Conservation (phyloP, 2,113 vertebrate genomes). For the Gila orcuttii region DNA sequence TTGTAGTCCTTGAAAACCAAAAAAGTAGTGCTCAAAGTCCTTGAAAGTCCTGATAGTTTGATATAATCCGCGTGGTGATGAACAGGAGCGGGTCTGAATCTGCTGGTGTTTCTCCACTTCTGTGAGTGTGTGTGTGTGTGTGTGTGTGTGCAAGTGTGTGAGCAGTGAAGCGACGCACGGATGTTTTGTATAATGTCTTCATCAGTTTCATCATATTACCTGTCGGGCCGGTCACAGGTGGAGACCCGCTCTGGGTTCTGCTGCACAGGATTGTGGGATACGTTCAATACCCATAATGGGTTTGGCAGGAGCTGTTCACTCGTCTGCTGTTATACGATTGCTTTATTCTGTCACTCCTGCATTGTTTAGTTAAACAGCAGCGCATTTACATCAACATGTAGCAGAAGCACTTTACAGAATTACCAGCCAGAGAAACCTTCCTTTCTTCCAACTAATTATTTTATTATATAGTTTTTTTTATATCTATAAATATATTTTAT, state of each 20-base stretch:
- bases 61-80: too few species aligned
- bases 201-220: constrained; percentile 72
- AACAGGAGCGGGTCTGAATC: too few species aligned
- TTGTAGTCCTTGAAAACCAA: too few species aligned
- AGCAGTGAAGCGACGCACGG: too few species aligned
- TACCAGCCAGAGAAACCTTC: constrained; percentile 59
- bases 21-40: too few species aligned
- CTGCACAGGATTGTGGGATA: constrained; percentile 65
- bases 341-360: constrained; percentile 78
- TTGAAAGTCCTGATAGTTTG: too few species aligned
- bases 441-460: background rate
- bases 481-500: too few species aligned
- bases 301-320: constrained; percentile 72
- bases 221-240: constrained; percentile 48
- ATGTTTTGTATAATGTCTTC: constrained; percentile 12
- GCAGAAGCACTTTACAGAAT: constrained; percentile 79
- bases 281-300: constrained; percentile 80
- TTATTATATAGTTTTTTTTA: too few species aligned
- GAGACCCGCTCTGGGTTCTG: constrained; percentile 45
- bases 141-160: too few species aligned
- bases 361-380: constrained; percentile 76
- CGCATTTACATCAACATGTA: constrained; percentile 78
- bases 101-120: too few species aligned
- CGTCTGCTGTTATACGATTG: constrained; percentile 75
- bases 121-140: constrained; percentile 42